These are phyloP conservation scores for Discoglossus pictus DNA, from an alignment of 2,797 vertebrate genomes.

Conservation along the genomic window DNA sequence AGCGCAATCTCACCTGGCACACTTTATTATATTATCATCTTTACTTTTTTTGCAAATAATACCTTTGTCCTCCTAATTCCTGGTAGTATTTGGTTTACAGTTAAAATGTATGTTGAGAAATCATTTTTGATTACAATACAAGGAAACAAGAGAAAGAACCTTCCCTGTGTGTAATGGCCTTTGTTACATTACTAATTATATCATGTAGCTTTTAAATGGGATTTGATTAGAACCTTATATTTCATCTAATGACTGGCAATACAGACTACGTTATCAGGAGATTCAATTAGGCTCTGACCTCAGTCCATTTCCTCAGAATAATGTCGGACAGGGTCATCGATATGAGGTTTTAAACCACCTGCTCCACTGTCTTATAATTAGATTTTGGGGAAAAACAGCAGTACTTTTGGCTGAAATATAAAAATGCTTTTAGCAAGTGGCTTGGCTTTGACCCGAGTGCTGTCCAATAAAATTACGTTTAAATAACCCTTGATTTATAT, in stretches of 20 bases:
- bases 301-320: slow-evolving; percentile 35
- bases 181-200: slow-evolving; percentile 46
- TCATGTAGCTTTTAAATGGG: slow-evolving; percentile 56
- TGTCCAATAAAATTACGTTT: background rate
- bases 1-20: slow-evolving; percentile 12
- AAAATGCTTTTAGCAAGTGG: background rate
- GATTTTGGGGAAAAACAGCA: slow-evolving; percentile 4
- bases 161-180: slow-evolving; percentile 11
- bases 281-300: slow-evolving; percentile 55
- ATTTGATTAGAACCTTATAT: slow-evolving; percentile 55
- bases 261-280: slow-evolving; percentile 23
- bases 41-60: slow-evolving; percentile 4
- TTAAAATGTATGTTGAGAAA: slow-evolving; percentile 22
- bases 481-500: slow-evolving; percentile 1
- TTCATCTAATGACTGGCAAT: slow-evolving; percentile 31
- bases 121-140: slow-evolving; percentile 15
- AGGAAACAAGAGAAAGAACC: slow-evolving; percentile 22
- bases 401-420: background rate
- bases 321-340: slow-evolving; percentile 7
- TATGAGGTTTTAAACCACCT: slow-evolving; percentile 18
- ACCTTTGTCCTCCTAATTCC: slow-evolving; percentile 16
- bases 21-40: slow-evolving; percentile 28
- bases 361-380: background rate
- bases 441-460: background rate
- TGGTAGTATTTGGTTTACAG: slow-evolving; percentile 28